phyloP scores from a whole-genome alignment of 1,140 invertebrate genomes.

The Lamellibrachia luymesi region DNA sequence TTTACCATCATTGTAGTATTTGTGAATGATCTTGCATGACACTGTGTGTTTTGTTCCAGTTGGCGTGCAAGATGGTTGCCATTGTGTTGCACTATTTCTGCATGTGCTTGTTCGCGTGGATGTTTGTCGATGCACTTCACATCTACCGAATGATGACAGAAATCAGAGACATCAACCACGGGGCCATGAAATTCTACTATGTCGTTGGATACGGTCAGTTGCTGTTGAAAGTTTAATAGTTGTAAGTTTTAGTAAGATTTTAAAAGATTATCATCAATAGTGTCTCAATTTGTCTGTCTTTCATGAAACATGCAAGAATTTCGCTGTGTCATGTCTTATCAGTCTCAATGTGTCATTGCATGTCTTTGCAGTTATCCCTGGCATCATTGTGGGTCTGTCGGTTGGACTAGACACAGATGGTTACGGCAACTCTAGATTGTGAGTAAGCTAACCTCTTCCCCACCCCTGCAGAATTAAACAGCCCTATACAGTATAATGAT shows the following conservation, averaged over 20 bases:
- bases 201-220: slow-evolving; percentile 81
- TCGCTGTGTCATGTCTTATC: too few species aligned
- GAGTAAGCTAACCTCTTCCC: background rate
- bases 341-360: too few species aligned
- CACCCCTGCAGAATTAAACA: background rate
- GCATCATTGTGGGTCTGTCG: slow-evolving; percentile 84
- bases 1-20: background rate
- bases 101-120: slow-evolving; percentile 86
- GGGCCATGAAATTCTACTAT: slow-evolving; percentile 90
- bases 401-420: slow-evolving; percentile 92
- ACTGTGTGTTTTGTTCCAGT: slow-evolving; percentile 13
- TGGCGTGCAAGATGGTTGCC: slow-evolving; percentile 79
- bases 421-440: slow-evolving; percentile 63
- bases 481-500: background rate
- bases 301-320: too few species aligned
- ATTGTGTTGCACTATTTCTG: slow-evolving; percentile 92
- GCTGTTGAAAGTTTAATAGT: background rate
- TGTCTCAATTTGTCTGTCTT: too few species aligned
- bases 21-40: background rate
- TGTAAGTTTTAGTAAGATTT: slow-evolving; percentile 5
- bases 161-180: slow-evolving; percentile 93
- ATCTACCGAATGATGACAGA: slow-evolving; percentile 92
- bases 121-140: slow-evolving; percentile 87
- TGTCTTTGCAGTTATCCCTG: slow-evolving; percentile 66
- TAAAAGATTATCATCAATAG: background rate